These are phyloP conservation scores for Dinoponera quadriceps DNA, from an alignment of 1,140 invertebrate species.

Conservation along the genomic window DNA sequence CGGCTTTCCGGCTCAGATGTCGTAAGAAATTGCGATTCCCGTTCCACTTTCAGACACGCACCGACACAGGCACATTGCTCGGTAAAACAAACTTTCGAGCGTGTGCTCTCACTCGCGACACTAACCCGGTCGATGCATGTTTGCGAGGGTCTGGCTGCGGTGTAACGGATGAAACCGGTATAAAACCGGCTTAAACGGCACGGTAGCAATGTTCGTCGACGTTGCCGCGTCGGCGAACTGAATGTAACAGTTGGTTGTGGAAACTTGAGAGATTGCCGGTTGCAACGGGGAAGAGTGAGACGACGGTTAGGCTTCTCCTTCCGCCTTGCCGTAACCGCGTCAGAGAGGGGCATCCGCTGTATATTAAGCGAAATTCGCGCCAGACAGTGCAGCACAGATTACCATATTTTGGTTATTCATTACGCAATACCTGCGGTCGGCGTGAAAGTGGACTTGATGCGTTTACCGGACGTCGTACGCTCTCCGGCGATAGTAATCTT, in stretches of 20 bases:
- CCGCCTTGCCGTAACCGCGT: not conserved
- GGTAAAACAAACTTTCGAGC: not conserved
- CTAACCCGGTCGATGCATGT: not conserved
- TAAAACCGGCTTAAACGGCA: not conserved
- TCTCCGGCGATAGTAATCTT: not conserved
- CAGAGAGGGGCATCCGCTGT: not conserved
- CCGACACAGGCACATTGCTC: not conserved
- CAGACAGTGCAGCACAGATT: not conserved
- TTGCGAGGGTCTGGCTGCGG: not conserved
- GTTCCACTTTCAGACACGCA: too few relatives aligned
- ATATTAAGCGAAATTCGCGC: constrained; percentile 3
- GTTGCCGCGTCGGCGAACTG: not conserved
- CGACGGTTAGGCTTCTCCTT: not conserved
- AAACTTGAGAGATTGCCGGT: constrained; percentile 12
- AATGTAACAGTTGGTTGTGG: constrained; percentile 3
- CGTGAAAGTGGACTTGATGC: not conserved
- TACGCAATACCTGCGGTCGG: not conserved
- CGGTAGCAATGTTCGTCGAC: not conserved
- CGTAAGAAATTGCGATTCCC: too few relatives aligned
- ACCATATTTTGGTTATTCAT: constrained; percentile 19
- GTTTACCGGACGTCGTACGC: not conserved
- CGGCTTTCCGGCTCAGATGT: too few relatives aligned
- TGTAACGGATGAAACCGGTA: not conserved
- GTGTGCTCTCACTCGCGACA: not conserved
- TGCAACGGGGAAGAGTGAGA: not conserved